A percentile compares a stretch with the other conserved stretches of the same genome.
Evolutionary conservation across 2,797 vertebrate species (phyloP).

Genomic region (Leucoraja ocellata): DNA sequence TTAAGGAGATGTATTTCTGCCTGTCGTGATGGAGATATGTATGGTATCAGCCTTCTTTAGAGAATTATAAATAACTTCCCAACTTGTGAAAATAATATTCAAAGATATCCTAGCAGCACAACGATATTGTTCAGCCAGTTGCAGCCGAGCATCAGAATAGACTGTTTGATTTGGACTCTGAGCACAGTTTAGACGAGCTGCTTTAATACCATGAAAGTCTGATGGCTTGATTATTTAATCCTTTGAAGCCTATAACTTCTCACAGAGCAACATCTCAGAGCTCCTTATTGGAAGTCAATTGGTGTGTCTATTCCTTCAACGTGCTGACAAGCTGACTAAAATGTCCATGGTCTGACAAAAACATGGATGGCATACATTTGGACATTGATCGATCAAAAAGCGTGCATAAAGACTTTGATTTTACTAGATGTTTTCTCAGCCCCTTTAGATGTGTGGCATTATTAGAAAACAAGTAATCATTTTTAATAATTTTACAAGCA

Average conservation of each 20-base stretch:
- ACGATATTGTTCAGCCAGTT: neutral
- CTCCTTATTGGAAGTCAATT: slow-evolving; percentile 30
- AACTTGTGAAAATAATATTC: slow-evolving; percentile 20
- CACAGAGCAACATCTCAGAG: slow-evolving; percentile 9
- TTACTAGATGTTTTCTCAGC: neutral
- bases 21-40: slow-evolving; percentile 5
- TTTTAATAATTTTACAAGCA: neutral
- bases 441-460: neutral
- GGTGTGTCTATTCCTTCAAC: slow-evolving; percentile 18
- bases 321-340: slow-evolving; percentile 3
- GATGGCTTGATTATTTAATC: slow-evolving; percentile 34
- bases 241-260: slow-evolving; percentile 32
- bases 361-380: slow-evolving; percentile 23
- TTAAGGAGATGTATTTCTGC: slow-evolving; percentile 16
- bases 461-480: neutral
- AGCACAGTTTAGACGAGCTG: neutral
- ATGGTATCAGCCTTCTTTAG: neutral
- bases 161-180: slow-evolving; percentile 17
- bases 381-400: neutral
- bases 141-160: neutral
- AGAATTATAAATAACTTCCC: slow-evolving; percentile 10
- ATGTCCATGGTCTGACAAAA: slow-evolving; percentile 35
- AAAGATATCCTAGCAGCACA: neutral
- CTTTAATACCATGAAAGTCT: slow-evolving; percentile 34
- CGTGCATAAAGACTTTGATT: neutral